Base-by-base conservation (phyloP, 1,140 invertebrate species). In the Asbolus verrucosus region DNA sequence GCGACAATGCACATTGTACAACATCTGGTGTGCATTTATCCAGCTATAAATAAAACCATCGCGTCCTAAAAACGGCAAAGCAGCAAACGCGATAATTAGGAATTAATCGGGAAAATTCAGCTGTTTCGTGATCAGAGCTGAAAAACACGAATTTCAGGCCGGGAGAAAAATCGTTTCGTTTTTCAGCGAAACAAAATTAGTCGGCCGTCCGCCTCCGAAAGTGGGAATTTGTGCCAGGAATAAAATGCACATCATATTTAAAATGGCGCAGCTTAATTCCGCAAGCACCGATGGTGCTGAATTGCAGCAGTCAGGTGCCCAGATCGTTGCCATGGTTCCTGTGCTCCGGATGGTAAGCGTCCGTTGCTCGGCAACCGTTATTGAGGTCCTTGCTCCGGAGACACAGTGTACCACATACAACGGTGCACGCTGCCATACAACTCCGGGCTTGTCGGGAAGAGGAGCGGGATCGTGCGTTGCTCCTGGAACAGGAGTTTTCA, bases 321-420 rank as follows among this genome's bases (percentile, higher is more conserved):
- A 66, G 71, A 73, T 60, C 61, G 71, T 73, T 73, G 71, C 71
- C 62, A 73, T 73, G 71, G 68, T 43, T 41, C 27, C 67, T 50
- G 33, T 27, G 50, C 43, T 60, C 59, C 50, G 21, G 67, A 33
- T 60, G 54, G 66, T 60, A 54, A 62, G 33, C 38, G 62, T 65
- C 18, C 62, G 62, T 65, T 46, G 62, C 54, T 33, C 39, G 41
- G 69, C 38, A 65, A 62, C 66, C 50, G 33, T 41, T 41, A 43
- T 27, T 24, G 68, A 73, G 71, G 71, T 73, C 68, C 69, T 73
- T 73, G 71, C 68, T 70, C 71, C 68, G 68, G 60, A 66, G 71
- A 73, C 71, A 73, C 71, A 73, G 65, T 73, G 67, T 61, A 65
- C 66, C 71, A 62, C 24, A 69, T 61, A 36, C 14, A 65, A 54